A percentile compares a stretch with the other conserved stretches of the same genome.
Evolutionary conservation across 2,113 vertebrate species (phyloP).

Genomic region (Archilochus colubris): DNA sequence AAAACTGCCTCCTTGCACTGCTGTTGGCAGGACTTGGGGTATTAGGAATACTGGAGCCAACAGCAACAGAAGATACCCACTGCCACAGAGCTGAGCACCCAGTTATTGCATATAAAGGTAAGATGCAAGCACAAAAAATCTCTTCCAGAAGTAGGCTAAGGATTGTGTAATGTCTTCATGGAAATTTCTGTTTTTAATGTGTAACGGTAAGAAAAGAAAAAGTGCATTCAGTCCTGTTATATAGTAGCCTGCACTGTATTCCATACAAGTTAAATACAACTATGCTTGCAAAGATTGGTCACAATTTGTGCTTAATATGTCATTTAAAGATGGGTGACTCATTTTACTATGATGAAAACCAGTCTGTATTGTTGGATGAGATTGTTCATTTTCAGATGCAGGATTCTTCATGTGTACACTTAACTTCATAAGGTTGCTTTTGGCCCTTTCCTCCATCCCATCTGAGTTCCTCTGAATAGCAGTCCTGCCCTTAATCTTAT

Average conservation of each 20-base stretch:
- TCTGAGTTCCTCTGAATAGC: neutral
- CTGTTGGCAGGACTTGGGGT: conserved; percentile 85
- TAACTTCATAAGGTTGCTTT: neutral
- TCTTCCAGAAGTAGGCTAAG: neutral
- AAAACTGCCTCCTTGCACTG: conserved; percentile 74
- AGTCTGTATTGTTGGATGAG: neutral
- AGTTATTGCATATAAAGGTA: conserved; percentile 88
- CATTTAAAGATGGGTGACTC: neutral
- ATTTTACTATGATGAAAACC: neutral
- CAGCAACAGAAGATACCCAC: conserved; percentile 72
- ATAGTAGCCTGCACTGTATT: neutral
- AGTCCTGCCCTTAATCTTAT: neutral
- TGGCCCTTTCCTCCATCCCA: neutral
- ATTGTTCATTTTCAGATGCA: neutral
- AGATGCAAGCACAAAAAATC: neutral
- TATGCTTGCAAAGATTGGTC: neutral
- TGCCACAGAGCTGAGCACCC: conserved; percentile 90
- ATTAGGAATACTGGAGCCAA: conserved; percentile 75
- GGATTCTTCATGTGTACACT: neutral
- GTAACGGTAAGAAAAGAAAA: neutral
- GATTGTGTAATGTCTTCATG: neutral
- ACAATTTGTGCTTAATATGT: neutral
- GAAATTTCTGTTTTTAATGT: neutral
- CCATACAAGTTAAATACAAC: neutral
- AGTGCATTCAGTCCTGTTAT: neutral